These are phyloP conservation scores for Dysdera silvatica DNA, from an alignment of 1,140 invertebrate genomes.

Conservation along the genomic window DNA sequence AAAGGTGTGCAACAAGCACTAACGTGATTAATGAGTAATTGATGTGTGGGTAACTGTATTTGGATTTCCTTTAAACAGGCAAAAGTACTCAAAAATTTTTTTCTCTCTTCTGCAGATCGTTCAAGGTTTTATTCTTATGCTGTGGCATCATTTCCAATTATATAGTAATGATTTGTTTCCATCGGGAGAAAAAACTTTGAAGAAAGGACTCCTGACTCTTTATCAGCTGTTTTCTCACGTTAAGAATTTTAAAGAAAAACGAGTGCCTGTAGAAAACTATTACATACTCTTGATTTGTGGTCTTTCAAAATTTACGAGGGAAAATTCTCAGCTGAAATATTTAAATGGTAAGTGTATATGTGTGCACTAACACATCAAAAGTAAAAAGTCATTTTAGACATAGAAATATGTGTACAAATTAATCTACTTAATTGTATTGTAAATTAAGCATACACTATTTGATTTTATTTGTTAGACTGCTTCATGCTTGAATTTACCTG, in stretches of 20 bases:
- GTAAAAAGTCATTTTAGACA: neutral
- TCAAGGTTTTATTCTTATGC: neutral
- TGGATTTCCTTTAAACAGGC: too few relatives aligned
- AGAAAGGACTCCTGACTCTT: constrained; percentile 10
- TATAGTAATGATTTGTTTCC: neutral
- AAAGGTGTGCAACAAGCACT: too few relatives aligned
- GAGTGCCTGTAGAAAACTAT: neutral
- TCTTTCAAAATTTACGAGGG: constrained; percentile 2
- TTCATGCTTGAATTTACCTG: too few relatives aligned
- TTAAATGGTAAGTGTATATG: constrained; percentile 2
- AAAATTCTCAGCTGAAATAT: constrained; percentile 12
- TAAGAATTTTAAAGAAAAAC: constrained; percentile 14
- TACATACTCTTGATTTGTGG: constrained; percentile 8
- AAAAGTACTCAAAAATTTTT: too few relatives aligned
- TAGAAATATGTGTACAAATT: neutral
- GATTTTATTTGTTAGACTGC: too few relatives aligned
- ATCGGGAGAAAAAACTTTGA: neutral
- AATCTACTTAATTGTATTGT: too few relatives aligned
- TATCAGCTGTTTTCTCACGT: constrained; percentile 4
- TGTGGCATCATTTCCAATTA: neutral
- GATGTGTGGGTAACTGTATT: too few relatives aligned
- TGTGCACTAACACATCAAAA: neutral
- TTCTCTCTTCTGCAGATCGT: constrained; percentile 4
- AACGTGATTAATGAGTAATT: too few relatives aligned
- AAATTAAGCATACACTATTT: too few relatives aligned